These are phyloP conservation scores for zebrafish (Danio rerio) DNA, from an alignment of 2,113 vertebrate genomes.

Conservation along the genomic window GRCz12tu NC_133185.1:8992501-8993000, in stretches of 20 bases:
- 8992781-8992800: background rate
- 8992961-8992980: slow-evolving; percentile 1
- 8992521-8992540: no score
- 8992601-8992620: no score
- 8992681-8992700: background rate
- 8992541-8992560: no score
- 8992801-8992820: background rate
- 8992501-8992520: no score
- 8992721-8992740: no score
- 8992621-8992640: no score
- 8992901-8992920: slow-evolving; percentile 23
- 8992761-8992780: background rate
- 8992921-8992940: slow-evolving; percentile 38
- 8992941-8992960: slow-evolving; percentile 27
- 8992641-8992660: no score
- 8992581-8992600: no score
- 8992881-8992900: slow-evolving; percentile 45
- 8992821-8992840: background rate
- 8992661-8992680: no score
- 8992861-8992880: slow-evolving; percentile 31
- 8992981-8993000: slow-evolving; percentile 68
- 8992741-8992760: background rate
- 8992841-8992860: background rate
- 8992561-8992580: no score
- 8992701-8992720: background rate